Base-by-base conservation (phyloP, 2,113 vertebrate genomes). In the Epinephelus cyanopodus region DNA sequence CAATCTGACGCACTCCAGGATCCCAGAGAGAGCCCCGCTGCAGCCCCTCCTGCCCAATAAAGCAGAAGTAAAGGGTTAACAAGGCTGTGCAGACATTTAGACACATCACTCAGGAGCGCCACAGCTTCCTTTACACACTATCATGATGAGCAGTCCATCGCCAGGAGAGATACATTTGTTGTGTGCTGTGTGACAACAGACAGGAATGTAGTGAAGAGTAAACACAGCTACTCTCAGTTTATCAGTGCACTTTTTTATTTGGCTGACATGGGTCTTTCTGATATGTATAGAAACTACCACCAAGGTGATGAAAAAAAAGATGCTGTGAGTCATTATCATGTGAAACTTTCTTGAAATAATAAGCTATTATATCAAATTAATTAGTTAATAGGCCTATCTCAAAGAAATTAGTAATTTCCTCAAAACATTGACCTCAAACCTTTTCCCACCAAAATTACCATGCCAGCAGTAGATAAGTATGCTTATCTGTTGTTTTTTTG, bases 1-100 rank as follows among this genome's bases (percentile, higher is more conserved):
- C 93, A 95, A 94, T 93, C 90, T 83, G 93, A 94, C 93, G 93
- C 90, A 93, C 94, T 92, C 87, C 84, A 91, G 91, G 90, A 95
- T 94, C 88, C 87, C 89, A 75, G 75, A 58, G 84, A 88, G 89
- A 91, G 90, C 89, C 89, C 70, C 60, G 4, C 74, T 70, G 74
- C 79, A 60, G 53, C 84, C 82, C 69, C 77, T 54, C 78, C 86
- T 62, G 14, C 15, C 66, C 83, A 87, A 85, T 92, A 87, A 87
- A 86, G 75, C 61, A 65, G 19, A 68, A 77, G 82, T 37, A 93
- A 86, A 78, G 90, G 77, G 92, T 93, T 92, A 94, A 93, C 86
- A 77, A 91, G 90, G 81, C 91, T 70, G 78, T 60, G 19, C 54
- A 69, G 37, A 74, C 83, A 47, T 66, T 79, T 54, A 29, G 18